Conservation (phyloP, 2,888 invertebrate genomes). For the Pristionchus maxplancki region DNA sequence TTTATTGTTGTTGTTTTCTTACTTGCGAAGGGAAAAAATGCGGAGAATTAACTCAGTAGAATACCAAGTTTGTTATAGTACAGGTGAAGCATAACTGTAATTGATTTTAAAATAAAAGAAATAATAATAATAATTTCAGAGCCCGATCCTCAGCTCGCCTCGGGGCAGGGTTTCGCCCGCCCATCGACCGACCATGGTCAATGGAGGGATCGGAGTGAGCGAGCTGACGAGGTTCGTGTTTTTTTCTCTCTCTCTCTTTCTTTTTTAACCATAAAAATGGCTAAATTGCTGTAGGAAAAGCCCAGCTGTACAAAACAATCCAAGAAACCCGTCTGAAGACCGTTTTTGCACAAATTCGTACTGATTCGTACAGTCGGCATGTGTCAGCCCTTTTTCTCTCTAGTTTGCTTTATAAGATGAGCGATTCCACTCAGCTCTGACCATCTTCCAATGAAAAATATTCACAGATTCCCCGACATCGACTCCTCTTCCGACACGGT, state of each 20-base stretch:
- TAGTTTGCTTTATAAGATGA: neutral
- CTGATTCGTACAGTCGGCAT: neutral
- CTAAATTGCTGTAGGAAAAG: too few relatives aligned
- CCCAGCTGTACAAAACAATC: neutral
- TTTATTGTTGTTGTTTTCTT: too few relatives aligned
- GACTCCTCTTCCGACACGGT: conserved; percentile 66
- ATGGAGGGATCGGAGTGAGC: conserved; percentile 1
- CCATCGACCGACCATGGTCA: conserved; percentile 42
- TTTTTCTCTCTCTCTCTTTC: neutral
- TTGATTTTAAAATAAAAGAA: too few relatives aligned
- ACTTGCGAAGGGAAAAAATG: too few relatives aligned
- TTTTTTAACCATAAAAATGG: neutral
- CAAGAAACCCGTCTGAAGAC: neutral
- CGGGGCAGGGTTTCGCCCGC: conserved; percentile 20
- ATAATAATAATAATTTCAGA: too few relatives aligned
- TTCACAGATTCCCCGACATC: conserved; percentile 65
- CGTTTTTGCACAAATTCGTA: neutral
- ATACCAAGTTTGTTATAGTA: neutral
- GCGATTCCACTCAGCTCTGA: neutral
- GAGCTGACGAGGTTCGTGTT: conserved; percentile 2
- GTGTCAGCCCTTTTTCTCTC: neutral
- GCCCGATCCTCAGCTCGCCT: conserved; percentile 21
- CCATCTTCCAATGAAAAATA: neutral
- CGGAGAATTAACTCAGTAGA: too few relatives aligned
- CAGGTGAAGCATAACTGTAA: neutral